Percentiles rank a stretch among this genome's conserved stretches.
Evolutionary conservation across 2,888 invertebrate genomes (phyloP).

Genomic region (Sarcophaga variegata): DNA sequence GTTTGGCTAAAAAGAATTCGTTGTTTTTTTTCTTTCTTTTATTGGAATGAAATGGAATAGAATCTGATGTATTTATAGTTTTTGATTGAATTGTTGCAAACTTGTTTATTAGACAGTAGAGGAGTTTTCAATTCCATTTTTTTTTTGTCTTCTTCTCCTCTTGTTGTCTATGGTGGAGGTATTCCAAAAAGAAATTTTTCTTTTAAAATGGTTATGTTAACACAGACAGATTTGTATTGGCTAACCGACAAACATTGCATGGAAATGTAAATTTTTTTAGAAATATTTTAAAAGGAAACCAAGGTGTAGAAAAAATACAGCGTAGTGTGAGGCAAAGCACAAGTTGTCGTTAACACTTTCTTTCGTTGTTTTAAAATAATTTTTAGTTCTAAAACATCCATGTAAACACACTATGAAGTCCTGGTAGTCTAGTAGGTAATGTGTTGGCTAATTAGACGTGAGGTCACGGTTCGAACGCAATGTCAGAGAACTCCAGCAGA

Average conservation of each 20-base stretch:
- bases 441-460: too few relatives aligned
- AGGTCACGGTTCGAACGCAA: too few relatives aligned
- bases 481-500: too few relatives aligned
- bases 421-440: too few relatives aligned
- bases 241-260: too few relatives aligned
- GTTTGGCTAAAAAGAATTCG: slow-evolving; percentile 42
- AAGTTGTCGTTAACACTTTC: too few relatives aligned
- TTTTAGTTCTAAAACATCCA: too few relatives aligned
- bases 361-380: too few relatives aligned
- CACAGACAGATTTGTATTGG: background rate
- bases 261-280: background rate
- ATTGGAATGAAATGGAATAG: slow-evolving; percentile 59
- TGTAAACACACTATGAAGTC: too few relatives aligned
- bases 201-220: background rate
- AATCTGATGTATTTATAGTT: slow-evolving; percentile 72
- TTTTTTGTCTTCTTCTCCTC: slow-evolving; percentile 43
- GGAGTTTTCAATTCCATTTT: too few relatives aligned
- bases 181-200: background rate
- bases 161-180: slow-evolving; percentile 13
- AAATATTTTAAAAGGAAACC: background rate
- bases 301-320: background rate
- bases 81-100: slow-evolving; percentile 80
- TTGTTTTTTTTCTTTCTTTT: background rate
- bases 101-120: slow-evolving; percentile 67
- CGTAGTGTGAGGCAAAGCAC: too few relatives aligned